Base-by-base conservation (phyloP, 2,888 invertebrate genomes). In the Barypeithes pellucidus region DNA sequence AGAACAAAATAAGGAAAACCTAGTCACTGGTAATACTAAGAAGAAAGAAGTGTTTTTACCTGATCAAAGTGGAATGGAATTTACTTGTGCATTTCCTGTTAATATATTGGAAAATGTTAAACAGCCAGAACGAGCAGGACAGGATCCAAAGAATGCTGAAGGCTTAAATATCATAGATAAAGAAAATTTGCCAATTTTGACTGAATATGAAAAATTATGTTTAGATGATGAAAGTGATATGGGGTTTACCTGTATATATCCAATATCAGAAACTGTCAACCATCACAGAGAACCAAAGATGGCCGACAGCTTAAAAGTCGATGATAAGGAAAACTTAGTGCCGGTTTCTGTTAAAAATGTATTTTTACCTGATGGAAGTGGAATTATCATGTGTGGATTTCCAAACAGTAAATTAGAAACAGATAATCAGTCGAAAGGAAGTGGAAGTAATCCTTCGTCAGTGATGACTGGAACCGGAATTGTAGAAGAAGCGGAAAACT, bases 321-420 rank as follows among this genome's bases (percentile, higher is more conserved):
- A 14, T 4, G 20, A 50, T 5, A 50, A 50, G n/a, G 24, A 50
- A 50, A 50, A 50, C 2, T n/a, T 24, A 22, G 9, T 24, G 3
- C 43, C 50, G 2, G 12, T 12, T 24, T 16, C 14, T 62, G 41
- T 43, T 60, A 33, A 18, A 33, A 65, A 20, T 22, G n/a, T 29
- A 20, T 50, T 20, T 39, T 33, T 47, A 12, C 41, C 43, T 67
- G 16, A 59, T 45, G 11, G 65, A 24, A 41, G 9, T 63, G 29
- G 62, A 29, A 67, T 72, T 33, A 70, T 70, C 59, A 74, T 72
- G 8, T 61, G 67, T 68, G 12, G 18, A 50, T 66, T 29, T 43
- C 24, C n/a, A 36, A 36, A 54, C 18, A 33, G 18, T 5, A 57
- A 36, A 16, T 57, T 18, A 33, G 18, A 33, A 33, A 16, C 5